Percentiles rank a stretch among this genome's conserved stretches.
phyloP scores from a whole-genome alignment of 2,797 vertebrate species.

The Zenarchopterus dispar region DNA sequence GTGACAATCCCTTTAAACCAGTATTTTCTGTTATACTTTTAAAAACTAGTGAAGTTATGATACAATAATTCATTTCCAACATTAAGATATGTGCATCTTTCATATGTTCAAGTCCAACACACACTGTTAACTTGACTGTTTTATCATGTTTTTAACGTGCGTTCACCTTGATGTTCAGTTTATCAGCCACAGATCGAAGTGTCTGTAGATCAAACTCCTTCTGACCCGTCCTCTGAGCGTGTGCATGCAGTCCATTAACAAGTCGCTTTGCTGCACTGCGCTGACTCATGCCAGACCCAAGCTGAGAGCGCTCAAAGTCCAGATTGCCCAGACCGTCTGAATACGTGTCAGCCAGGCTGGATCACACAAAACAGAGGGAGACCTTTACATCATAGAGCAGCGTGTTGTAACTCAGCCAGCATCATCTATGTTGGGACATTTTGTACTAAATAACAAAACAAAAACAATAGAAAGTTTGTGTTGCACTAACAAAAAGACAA shows the following conservation, averaged over 20 bases:
- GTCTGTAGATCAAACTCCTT: constrained; percentile 90
- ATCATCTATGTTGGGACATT: no score
- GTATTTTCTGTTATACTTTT: no score
- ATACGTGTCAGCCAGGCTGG: constrained; percentile 93
- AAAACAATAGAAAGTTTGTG: no score
- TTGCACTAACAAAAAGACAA: no score
- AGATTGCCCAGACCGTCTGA: constrained; percentile 94
- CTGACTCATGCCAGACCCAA: constrained; percentile 97
- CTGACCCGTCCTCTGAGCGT: constrained; percentile 89
- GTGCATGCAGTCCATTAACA: constrained; percentile 87
- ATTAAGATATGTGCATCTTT: not conserved
- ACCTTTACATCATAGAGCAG: not conserved
- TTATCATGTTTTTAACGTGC: not conserved
- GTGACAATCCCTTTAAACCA: no score
- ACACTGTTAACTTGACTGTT: not conserved
- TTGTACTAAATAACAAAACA: no score
- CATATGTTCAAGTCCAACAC: no score
- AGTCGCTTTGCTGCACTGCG: constrained; percentile 90
- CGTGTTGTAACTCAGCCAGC: no score
- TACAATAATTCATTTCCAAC: not conserved
- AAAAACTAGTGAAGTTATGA: not conserved
- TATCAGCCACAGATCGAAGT: constrained; percentile 86
- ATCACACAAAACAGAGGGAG: constrained; percentile 1
- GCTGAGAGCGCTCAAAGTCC: constrained; percentile 95
- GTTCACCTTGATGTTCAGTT: constrained; percentile 88